Percentiles rank a stretch among this genome's conserved stretches.
Evolutionary conservation across 2,113 vertebrate genomes (phyloP).

Genomic region (Edolisoma coerulescens): DNA sequence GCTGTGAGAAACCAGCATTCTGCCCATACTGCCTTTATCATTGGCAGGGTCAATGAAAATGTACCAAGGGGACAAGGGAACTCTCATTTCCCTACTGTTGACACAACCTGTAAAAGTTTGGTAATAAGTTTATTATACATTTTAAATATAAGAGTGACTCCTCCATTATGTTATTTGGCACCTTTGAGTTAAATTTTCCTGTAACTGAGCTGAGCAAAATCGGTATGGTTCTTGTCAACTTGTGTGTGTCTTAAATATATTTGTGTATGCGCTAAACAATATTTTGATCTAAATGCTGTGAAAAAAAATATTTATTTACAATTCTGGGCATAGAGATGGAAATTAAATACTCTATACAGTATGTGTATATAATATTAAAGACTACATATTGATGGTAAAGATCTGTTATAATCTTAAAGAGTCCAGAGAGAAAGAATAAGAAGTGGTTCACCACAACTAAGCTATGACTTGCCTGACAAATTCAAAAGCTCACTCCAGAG

Average conservation of each 20-base stretch:
- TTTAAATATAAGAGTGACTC: neutral
- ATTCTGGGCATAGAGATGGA: neutral
- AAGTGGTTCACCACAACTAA: neutral
- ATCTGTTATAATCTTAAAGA: neutral
- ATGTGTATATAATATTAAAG: neutral
- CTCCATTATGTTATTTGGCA: neutral
- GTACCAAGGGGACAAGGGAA: neutral
- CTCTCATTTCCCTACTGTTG: neutral
- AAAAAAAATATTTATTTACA: neutral
- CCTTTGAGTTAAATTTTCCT: neutral
- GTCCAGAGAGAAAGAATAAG: neutral
- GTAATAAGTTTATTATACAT: neutral
- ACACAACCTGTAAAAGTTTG: neutral
- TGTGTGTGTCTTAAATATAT: neutral
- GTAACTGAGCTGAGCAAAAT: neutral
- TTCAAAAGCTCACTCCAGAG: constrained; percentile 24
- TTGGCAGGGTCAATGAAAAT: neutral
- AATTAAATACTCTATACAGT: neutral
- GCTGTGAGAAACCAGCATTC: neutral
- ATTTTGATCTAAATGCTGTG: constrained; percentile 48
- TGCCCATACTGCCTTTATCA: neutral
- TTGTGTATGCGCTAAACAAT: neutral
- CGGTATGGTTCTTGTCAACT: neutral
- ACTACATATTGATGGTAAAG: neutral
- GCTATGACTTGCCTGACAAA: neutral